phyloP scores from a whole-genome alignment of 2,797 vertebrate species.

The Thaleichthys pacificus region DNA sequence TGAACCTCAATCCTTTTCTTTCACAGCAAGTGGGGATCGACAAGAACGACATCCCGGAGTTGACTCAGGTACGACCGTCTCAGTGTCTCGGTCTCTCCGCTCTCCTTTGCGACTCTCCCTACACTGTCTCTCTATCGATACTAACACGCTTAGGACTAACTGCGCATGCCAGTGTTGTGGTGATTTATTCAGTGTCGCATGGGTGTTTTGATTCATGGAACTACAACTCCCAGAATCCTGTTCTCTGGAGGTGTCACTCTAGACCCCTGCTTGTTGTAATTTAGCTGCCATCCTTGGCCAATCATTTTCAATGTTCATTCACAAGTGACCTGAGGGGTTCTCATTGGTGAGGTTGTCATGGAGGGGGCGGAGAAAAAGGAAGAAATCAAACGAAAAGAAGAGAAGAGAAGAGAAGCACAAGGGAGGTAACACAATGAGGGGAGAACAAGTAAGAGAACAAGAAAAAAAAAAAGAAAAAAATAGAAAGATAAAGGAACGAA shows the following conservation, averaged over 20 bases:
- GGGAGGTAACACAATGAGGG: too few species aligned
- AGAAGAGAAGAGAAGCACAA: too few species aligned
- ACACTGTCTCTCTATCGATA: slow-evolving; percentile 2
- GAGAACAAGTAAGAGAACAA: too few species aligned
- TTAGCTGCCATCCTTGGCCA: slow-evolving; percentile 12
- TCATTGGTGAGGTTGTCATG: slow-evolving; percentile 14
- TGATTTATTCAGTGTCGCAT: slow-evolving; percentile 50
- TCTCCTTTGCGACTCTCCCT: background rate
- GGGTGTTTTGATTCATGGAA: slow-evolving; percentile 21
- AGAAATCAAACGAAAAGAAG: too few species aligned
- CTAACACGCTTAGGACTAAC: slow-evolving; percentile 42
- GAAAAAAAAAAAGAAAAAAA: too few species aligned
- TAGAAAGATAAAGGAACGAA: too few species aligned
- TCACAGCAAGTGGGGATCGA: slow-evolving; percentile 98
- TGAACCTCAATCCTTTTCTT: slow-evolving; percentile 19
- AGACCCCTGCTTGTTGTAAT: slow-evolving; percentile 4
- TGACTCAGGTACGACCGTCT: slow-evolving; percentile 88
- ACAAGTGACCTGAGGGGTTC: slow-evolving; percentile 23
- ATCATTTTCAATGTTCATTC: slow-evolving; percentile 29
- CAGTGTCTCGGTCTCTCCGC: background rate
- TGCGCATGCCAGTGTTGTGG: slow-evolving; percentile 53
- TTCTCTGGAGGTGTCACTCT: slow-evolving; percentile 33
- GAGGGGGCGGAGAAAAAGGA: too few species aligned
- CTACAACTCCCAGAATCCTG: slow-evolving; percentile 25
- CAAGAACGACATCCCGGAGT: slow-evolving; percentile 98